Percentiles rank a stretch among this genome's conserved stretches.
Evolutionary conservation across 2,113 vertebrate species (phyloP).

Genomic region (Helogale parvula): DNA sequence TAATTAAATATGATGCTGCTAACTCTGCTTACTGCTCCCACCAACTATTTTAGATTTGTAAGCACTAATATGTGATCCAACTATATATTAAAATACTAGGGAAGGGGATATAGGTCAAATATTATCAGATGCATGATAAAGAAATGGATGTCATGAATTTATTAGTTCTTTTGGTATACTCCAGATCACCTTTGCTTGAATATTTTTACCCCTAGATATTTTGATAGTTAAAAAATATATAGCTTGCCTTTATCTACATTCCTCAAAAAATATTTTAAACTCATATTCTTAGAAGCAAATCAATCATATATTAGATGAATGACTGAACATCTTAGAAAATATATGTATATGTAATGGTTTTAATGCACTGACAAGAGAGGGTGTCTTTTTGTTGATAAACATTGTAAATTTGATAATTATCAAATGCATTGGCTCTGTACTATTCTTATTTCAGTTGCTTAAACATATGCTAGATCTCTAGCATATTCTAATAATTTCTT

Average conservation of each 20-base stretch:
- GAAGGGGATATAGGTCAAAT: background rate
- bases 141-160: background rate
- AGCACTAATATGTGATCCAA: background rate
- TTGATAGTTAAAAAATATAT: slow-evolving; percentile 57
- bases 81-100: background rate
- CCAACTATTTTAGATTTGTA: background rate
- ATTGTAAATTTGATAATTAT: background rate
- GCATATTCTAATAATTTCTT: background rate
- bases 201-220: slow-evolving; percentile 52
- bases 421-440: background rate
- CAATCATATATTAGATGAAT: slow-evolving; percentile 31
- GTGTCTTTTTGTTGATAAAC: background rate
- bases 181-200: background rate
- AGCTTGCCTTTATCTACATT: slow-evolving; percentile 47
- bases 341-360: background rate
- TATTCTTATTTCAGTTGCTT: background rate
- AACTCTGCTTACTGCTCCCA: background rate
- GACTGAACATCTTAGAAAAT: slow-evolving; percentile 52
- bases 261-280: slow-evolving; percentile 7
- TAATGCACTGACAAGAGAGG: slow-evolving; percentile 33
- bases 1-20: background rate
- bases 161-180: background rate
- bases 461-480: background rate
- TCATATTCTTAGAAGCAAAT: slow-evolving; percentile 47
- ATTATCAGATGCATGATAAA: background rate